These are phyloP conservation scores for Hermodice carunculata DNA, from an alignment of 2,888 invertebrate genomes.

Conservation along the genomic window DNA sequence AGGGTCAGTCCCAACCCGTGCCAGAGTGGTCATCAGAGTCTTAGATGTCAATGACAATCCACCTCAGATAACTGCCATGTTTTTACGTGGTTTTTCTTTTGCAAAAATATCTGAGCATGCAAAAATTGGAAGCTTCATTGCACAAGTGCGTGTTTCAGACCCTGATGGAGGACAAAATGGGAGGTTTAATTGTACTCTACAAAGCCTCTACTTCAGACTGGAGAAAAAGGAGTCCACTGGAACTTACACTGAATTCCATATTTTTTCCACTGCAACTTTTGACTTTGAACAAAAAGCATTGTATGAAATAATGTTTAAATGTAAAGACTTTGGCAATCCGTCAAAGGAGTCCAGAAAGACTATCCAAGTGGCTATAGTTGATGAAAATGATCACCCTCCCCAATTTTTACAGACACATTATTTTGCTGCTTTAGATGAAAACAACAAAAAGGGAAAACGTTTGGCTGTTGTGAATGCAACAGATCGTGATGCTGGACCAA, in stretches of 20 bases:
- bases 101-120: conserved; percentile 23
- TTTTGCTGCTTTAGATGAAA: conserved; percentile 81
- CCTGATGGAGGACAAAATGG: conserved; percentile 21
- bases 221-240: conserved; percentile 4
- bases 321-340: conserved; percentile 21
- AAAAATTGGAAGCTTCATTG: conserved; percentile 16
- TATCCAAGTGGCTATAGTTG: conserved; percentile 14
- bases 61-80: conserved; percentile 18
- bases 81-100: conserved; percentile 1
- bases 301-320: conserved; percentile 19
- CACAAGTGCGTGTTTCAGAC: conserved; percentile 24
- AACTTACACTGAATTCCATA: conserved; percentile 44
- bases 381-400: conserved; percentile 27
- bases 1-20: conserved; percentile 14
- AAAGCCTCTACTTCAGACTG: conserved; percentile 4
- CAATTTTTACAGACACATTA: conserved; percentile 88
- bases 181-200: conserved; percentile 19
- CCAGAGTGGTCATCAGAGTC: conserved; percentile 14
- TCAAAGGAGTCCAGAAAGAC: conserved; percentile 3
- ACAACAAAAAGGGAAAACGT: conserved; percentile 76
- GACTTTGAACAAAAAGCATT: conserved; percentile 78
- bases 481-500: conserved; percentile 88
- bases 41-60: conserved; percentile 16
- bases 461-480: conserved; percentile 83
- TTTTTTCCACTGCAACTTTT: conserved; percentile 83